phyloP scores from a whole-genome alignment of 1,140 invertebrate genomes.

The Drosophila bocki region DNA sequence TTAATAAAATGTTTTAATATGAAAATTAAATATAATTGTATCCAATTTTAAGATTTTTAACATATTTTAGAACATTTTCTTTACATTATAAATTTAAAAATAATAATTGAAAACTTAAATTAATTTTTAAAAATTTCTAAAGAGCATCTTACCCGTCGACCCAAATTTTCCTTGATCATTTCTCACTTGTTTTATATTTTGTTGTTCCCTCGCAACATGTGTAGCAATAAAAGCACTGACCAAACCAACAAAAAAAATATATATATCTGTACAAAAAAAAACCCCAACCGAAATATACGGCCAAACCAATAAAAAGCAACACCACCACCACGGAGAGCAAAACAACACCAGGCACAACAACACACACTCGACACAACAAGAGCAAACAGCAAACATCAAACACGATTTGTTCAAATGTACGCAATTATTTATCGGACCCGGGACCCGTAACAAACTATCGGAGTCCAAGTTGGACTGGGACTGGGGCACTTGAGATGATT shows the following conservation, averaged over 20 bases:
- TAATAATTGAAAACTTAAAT: background rate
- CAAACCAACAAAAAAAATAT: constrained; percentile 47
- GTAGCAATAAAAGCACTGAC: constrained; percentile 80
- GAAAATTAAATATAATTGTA: no score
- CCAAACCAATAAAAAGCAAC: constrained; percentile 59
- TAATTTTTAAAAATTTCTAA: background rate
- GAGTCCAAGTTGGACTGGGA: constrained; percentile 25
- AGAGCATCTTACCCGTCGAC: constrained; percentile 15
- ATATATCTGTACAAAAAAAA: constrained; percentile 23
- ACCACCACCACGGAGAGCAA: constrained; percentile 30
- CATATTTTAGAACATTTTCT: no score
- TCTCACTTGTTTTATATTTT: constrained; percentile 47
- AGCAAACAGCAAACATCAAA: constrained; percentile 82
- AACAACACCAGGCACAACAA: constrained; percentile 29
- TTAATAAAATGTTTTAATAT: no score
- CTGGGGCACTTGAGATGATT: constrained; percentile 30
- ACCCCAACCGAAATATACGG: constrained; percentile 56
- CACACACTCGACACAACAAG: constrained; percentile 54
- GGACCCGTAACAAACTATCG: constrained; percentile 58
- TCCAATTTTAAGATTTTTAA: no score
- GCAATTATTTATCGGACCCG: constrained; percentile 81
- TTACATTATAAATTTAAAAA: background rate
- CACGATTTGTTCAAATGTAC: constrained; percentile 84
- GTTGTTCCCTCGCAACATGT: constrained; percentile 76
- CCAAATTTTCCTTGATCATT: background rate